Evolutionary conservation across 2,797 vertebrate genomes (phyloP).

Genomic region (Darevskia mixta): DNA sequence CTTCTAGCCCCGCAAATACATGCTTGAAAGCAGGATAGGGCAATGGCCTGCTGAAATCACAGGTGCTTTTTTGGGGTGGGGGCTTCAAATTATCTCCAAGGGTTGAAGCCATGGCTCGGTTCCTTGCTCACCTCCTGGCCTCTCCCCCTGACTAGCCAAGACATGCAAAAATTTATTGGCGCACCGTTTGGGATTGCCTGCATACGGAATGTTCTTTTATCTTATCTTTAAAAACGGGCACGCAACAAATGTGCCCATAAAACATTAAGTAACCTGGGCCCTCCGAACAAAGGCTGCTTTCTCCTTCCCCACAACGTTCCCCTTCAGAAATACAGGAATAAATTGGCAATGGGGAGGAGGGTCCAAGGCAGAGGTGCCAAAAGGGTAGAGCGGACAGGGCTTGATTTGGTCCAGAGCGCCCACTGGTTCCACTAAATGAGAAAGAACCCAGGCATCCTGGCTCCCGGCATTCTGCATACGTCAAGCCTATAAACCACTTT

Average conservation of each 20-base stretch:
- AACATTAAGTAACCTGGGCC: background rate
- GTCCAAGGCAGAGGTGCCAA: background rate
- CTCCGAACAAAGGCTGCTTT: background rate
- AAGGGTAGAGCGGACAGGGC: no score
- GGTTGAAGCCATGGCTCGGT: no score
- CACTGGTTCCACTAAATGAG: background rate
- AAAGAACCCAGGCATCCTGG: background rate
- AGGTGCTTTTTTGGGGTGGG: background rate
- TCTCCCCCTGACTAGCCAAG: background rate
- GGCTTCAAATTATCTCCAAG: background rate
- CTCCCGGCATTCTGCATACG: no score
- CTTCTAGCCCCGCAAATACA: background rate
- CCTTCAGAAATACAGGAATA: background rate
- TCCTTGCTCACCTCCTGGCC: no score
- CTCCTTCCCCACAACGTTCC: background rate
- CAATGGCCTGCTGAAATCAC: no score
- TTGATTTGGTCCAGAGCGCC: no score
- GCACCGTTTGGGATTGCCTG: background rate
- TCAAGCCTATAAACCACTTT: background rate
- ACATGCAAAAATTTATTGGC: background rate
- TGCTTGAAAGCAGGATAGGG: background rate
- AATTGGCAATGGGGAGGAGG: background rate
- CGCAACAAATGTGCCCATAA: background rate
- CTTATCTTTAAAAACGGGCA: background rate
- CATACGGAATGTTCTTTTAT: background rate